Evolutionary conservation across 2,797 vertebrate genomes (phyloP).

Genomic region (Gobionotothen gibberifrons): DNA sequence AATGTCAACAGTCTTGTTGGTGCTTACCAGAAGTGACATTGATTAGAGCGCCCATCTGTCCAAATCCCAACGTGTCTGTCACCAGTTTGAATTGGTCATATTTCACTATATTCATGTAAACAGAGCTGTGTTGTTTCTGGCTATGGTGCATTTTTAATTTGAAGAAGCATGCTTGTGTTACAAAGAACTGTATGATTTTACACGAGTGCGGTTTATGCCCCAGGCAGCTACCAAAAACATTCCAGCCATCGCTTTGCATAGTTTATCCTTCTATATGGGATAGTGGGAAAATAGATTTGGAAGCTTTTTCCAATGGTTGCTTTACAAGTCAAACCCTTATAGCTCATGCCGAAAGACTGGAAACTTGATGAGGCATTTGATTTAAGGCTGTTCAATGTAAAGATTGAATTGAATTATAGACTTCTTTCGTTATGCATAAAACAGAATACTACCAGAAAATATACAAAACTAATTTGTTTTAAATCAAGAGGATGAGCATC

Average conservation of each 20-base stretch:
- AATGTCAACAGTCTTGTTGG: constrained; percentile 15
- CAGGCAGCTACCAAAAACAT: constrained; percentile 55
- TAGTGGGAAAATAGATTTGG: background rate
- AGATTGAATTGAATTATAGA: too few species aligned
- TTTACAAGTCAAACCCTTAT: constrained; percentile 29
- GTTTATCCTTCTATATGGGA: constrained; percentile 35
- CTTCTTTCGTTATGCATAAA: too few species aligned
- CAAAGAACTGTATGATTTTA: constrained; percentile 39
- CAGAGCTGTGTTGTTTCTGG: constrained; percentile 54
- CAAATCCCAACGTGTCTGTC: constrained; percentile 30
- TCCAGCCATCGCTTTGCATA: constrained; percentile 42
- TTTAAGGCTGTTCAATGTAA: too few species aligned
- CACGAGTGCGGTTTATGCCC: constrained; percentile 47
- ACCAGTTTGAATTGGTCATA: constrained; percentile 35
- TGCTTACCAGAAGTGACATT: constrained; percentile 25
- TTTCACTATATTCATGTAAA: constrained; percentile 28
- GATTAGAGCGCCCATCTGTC: constrained; percentile 10
- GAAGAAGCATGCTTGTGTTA: constrained; percentile 27
- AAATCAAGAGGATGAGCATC: too few species aligned
- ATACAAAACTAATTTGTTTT: too few species aligned
- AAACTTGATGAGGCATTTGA: background rate
- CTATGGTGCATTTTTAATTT: constrained; percentile 39
- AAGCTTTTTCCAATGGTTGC: background rate
- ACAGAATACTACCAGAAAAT: too few species aligned
- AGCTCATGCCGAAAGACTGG: background rate